Evolutionary conservation across 2,888 invertebrate genomes (phyloP).

Genomic region (Nomada lathburiana): DNA sequence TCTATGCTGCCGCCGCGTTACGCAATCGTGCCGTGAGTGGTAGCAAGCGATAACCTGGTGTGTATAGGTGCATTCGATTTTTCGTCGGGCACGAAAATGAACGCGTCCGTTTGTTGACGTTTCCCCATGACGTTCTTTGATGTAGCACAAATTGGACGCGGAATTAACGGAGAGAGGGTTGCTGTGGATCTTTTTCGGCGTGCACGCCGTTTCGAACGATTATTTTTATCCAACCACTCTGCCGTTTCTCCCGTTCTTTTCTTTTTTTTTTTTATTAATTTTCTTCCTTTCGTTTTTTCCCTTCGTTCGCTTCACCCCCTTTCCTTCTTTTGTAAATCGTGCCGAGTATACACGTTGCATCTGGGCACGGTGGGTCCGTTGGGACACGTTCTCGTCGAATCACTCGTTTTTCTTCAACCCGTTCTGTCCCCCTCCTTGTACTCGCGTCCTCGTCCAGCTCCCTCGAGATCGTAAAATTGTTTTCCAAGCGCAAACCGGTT

Average conservation of each 20-base stretch:
- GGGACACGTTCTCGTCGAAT: slow-evolving; percentile 54
- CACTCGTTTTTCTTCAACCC: slow-evolving; percentile 27
- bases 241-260: background rate
- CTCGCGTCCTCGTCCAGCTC: slow-evolving; percentile 49
- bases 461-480: slow-evolving; percentile 80
- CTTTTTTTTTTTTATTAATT: background rate
- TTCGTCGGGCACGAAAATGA: slow-evolving; percentile 9
- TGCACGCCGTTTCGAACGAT: background rate
- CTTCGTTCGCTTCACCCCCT: background rate
- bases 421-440: background rate
- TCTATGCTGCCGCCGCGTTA: slow-evolving; percentile 29
- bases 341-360: slow-evolving; percentile 34
- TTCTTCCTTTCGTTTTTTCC: no score
- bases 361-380: slow-evolving; percentile 36
- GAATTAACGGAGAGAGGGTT: background rate
- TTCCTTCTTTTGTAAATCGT: slow-evolving; percentile 7
- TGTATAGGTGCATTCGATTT: slow-evolving; percentile 19
- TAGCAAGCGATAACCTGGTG: slow-evolving; percentile 7
- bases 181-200: background rate
- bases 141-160: slow-evolving; percentile 15
- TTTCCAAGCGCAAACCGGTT: slow-evolving; percentile 81
- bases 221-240: slow-evolving; percentile 34
- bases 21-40: slow-evolving; percentile 22
- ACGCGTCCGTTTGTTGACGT: slow-evolving; percentile 1
- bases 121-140: slow-evolving; percentile 4